Conservation (phyloP, 2,797 vertebrate species). For the Oreortyx pictus region DNA sequence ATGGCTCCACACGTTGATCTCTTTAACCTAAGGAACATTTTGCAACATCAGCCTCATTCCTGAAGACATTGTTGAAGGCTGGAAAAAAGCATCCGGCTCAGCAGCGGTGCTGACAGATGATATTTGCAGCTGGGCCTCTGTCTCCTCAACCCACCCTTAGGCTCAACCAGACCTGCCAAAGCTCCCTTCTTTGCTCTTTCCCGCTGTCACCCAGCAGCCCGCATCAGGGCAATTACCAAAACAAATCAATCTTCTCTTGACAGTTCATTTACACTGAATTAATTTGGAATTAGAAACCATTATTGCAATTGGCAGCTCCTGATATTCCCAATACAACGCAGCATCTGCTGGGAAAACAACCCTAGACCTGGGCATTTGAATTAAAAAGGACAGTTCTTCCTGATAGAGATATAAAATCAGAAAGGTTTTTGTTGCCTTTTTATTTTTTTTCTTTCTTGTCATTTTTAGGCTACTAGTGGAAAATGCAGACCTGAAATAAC, state of each 20-base stretch:
- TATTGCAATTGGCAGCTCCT: constrained; percentile 92
- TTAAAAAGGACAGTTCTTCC: constrained; percentile 65
- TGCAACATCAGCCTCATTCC: constrained; percentile 65
- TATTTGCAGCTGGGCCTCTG: constrained; percentile 76
- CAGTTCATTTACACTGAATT: constrained; percentile 98
- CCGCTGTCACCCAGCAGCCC: constrained; percentile 85
- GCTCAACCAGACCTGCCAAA: constrained; percentile 82
- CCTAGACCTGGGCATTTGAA: constrained; percentile 47
- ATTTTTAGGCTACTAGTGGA: constrained; percentile 6
- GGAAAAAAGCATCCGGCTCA: constrained; percentile 70
- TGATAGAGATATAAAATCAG: constrained; percentile 72
- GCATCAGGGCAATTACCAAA: constrained; percentile 87
- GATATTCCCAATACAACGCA: constrained; percentile 84
- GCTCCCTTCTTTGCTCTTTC: constrained; percentile 82
- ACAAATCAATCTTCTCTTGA: constrained; percentile 94
- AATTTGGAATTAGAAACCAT: constrained; percentile 95
- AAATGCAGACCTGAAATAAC: background rate
- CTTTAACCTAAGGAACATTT: background rate
- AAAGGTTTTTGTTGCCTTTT: background rate
- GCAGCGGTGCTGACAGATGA: constrained; percentile 85
- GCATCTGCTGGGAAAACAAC: constrained; percentile 75
- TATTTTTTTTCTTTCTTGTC: background rate
- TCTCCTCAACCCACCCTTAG: constrained; percentile 80
- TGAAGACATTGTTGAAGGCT: constrained; percentile 70
- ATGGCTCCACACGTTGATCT: background rate